Evolutionary conservation across 2,113 vertebrate genomes (phyloP).

Genomic region (Pungitius pungitius): DNA sequence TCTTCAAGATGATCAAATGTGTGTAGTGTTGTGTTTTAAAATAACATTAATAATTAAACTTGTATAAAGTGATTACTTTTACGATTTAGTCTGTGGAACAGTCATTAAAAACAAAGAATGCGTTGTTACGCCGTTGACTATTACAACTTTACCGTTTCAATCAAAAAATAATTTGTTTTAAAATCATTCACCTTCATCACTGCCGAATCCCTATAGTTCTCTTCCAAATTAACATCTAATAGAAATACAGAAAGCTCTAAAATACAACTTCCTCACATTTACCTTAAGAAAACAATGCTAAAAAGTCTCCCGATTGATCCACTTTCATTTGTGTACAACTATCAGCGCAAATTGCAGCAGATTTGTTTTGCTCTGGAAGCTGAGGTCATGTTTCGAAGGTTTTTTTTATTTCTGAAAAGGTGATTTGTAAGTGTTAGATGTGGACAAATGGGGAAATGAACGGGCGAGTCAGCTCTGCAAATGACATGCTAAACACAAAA

Average conservation of each 20-base stretch:
- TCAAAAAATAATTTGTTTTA: too few species aligned
- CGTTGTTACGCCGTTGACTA: too few species aligned
- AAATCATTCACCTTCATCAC: background rate
- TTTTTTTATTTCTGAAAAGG: background rate
- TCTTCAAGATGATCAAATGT: too few species aligned
- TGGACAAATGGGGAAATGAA: background rate
- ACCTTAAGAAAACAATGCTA: conserved; percentile 16
- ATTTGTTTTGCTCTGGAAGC: background rate
- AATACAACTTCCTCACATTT: background rate
- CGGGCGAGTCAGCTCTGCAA: background rate
- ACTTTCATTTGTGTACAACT: conserved; percentile 26
- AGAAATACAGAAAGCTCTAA: conserved; percentile 18
- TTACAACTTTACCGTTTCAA: background rate
- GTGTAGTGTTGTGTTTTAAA: too few species aligned
- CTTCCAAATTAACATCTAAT: background rate
- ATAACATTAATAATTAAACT: too few species aligned
- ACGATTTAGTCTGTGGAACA: too few species aligned
- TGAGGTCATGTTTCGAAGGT: background rate
- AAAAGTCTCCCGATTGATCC: conserved; percentile 18
- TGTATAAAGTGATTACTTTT: too few species aligned
- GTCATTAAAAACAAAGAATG: too few species aligned
- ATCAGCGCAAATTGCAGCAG: background rate
- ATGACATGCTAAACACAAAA: conserved; percentile 13
- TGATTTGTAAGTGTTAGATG: background rate
- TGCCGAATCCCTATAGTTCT: background rate